Conservation (phyloP, 2,113 vertebrate genomes). For the Isichthys henryi region DNA sequence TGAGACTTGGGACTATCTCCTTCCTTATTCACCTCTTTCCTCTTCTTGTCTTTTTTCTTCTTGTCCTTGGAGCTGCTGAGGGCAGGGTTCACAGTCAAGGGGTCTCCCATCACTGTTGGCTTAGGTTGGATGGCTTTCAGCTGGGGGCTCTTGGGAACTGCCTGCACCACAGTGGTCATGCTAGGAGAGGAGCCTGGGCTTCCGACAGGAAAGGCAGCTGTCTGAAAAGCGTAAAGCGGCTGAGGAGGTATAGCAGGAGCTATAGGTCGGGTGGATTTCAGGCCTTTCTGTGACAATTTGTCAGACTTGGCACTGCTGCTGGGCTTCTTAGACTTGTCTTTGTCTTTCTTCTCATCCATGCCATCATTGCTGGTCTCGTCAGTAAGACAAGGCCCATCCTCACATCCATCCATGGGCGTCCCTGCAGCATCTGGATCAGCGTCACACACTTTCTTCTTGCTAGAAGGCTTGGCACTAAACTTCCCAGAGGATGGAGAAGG, state of each 20-base stretch:
- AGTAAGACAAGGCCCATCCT: conserved; percentile 79
- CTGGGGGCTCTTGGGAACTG: conserved; percentile 88
- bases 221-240: conserved; percentile 80
- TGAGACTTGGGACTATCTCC: conserved; percentile 80
- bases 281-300: conserved; percentile 82
- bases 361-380: conserved; percentile 92
- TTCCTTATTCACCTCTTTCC: conserved; percentile 81
- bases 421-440: conserved; percentile 71
- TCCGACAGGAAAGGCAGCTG: conserved; percentile 71
- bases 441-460: conserved; percentile 90
- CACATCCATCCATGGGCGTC: conserved; percentile 76
- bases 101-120: conserved; percentile 79
- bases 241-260: conserved; percentile 76
- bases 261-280: conserved; percentile 81
- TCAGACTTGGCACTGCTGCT: conserved; percentile 70
- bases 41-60: conserved; percentile 99
- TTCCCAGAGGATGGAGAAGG: conserved; percentile 86
- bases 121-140: conserved; percentile 93
- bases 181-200: conserved; percentile 72
- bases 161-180: conserved; percentile 78
- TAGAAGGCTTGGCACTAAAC: conserved; percentile 74
- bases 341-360: conserved; percentile 86
- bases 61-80: conserved; percentile 89
- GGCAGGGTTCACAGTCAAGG: conserved; percentile 73
- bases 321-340: conserved; percentile 77